phyloP scores from a whole-genome alignment of 2,797 vertebrate species.

The Lycodopsis pacificus region DNA sequence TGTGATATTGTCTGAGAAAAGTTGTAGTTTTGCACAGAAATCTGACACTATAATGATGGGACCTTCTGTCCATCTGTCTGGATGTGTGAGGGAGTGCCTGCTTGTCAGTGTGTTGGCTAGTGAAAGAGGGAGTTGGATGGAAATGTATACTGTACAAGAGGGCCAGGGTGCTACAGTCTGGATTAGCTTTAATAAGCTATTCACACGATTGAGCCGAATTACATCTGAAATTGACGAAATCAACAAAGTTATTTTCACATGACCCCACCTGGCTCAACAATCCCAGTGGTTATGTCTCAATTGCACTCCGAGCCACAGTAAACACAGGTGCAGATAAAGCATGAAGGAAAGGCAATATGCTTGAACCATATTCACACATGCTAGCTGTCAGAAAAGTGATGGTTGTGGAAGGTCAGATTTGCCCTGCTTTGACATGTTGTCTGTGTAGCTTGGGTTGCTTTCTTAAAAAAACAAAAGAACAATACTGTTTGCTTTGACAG shows the following conservation, averaged over 20 bases:
- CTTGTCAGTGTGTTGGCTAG: constrained; percentile 59
- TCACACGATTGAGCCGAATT: constrained; percentile 53
- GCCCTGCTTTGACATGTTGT: constrained; percentile 11
- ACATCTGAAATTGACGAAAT: constrained; percentile 57
- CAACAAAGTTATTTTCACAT: constrained; percentile 48
- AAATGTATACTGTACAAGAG: constrained; percentile 57
- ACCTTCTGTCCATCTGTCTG: constrained; percentile 73
- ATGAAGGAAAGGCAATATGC: constrained; percentile 22
- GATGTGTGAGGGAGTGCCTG: constrained; percentile 60
- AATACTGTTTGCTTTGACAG: constrained; percentile 14
- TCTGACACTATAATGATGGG: constrained; percentile 75
- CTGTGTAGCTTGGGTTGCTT: constrained; percentile 1
- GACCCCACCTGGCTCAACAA: constrained; percentile 44
- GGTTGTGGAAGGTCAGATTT: constrained; percentile 12
- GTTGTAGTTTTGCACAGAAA: constrained; percentile 77
- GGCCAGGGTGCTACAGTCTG: constrained; percentile 51
- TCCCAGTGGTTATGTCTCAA: constrained; percentile 26
- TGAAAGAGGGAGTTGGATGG: constrained; percentile 53
- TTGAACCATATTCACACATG: constrained; percentile 6
- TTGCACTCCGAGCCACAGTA: constrained; percentile 27
- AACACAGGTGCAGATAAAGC: constrained; percentile 49
- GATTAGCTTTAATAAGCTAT: constrained; percentile 56
- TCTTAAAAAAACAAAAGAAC: not conserved
- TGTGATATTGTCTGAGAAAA: constrained; percentile 62
- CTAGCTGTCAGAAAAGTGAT: not conserved